Conservation (phyloP, 1,140 invertebrate genomes). For the Atta texana region DNA sequence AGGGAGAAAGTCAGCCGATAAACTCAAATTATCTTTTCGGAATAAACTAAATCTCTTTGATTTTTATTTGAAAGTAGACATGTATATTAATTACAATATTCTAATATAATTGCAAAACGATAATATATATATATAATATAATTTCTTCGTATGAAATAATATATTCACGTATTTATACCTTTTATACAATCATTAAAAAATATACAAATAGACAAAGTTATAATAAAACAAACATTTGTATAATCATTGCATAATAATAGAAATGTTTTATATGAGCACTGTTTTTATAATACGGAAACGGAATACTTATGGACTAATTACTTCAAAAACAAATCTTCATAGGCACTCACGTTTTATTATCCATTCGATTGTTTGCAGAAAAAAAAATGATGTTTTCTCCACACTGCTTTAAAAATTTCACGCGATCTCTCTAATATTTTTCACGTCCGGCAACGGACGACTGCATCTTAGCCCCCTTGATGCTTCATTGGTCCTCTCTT, state of each 20-base stretch:
- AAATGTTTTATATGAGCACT: background rate
- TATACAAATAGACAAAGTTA: background rate
- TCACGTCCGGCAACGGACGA: constrained; percentile 20
- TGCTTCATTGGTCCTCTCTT: constrained; percentile 50
- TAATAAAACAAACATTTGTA: background rate
- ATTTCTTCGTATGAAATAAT: background rate
- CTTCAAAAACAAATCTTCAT: background rate
- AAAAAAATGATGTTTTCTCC: background rate
- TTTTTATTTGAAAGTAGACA: background rate
- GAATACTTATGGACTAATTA: background rate
- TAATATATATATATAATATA: background rate
- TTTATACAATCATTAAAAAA: background rate
- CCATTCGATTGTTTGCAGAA: background rate
- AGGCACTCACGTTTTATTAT: background rate
- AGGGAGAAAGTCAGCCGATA: constrained; percentile 8
- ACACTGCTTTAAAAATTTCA: background rate
- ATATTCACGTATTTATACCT: background rate
- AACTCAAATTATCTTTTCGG: background rate
- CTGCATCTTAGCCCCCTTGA: background rate
- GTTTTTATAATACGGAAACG: background rate
- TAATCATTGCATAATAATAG: background rate
- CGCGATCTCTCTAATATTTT: constrained; percentile 63
- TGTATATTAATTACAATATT: background rate
- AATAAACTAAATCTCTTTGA: constrained; percentile 15
- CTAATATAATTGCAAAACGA: too few relatives aligned